Conservation (phyloP, 1,140 invertebrate genomes). For the Drosophila sucinea region DNA sequence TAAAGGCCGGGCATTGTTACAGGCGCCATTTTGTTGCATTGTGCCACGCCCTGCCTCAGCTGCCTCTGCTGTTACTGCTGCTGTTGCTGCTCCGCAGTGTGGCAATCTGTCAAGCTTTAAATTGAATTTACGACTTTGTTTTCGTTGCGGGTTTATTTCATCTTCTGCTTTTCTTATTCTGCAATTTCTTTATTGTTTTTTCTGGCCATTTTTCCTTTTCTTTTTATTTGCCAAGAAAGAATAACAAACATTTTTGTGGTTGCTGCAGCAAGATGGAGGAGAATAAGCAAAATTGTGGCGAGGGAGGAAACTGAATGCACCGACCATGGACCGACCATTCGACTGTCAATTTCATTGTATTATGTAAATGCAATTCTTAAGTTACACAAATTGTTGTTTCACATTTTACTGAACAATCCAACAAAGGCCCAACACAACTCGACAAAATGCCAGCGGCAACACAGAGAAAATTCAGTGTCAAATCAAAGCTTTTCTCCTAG, state of each 20-base stretch:
- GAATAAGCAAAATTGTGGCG: not conserved
- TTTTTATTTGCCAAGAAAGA: conserved; percentile 52
- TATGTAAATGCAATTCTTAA: conserved; percentile 76
- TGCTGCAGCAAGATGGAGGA: not conserved
- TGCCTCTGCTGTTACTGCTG: no score
- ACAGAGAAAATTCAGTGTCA: not conserved
- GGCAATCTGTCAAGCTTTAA: conserved; percentile 82
- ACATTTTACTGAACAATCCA: conserved; percentile 3
- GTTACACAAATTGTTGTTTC: conserved; percentile 15
- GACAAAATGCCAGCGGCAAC: not conserved
- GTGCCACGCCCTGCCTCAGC: conserved; percentile 3
- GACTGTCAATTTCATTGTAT: conserved; percentile 70
- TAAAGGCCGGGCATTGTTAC: conserved; percentile 55
- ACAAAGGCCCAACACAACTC: not conserved
- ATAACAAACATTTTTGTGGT: conserved; percentile 55
- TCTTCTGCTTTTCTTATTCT: conserved; percentile 51
- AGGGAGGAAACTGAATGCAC: not conserved
- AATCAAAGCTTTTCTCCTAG: not conserved
- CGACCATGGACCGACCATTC: not conserved
- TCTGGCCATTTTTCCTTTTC: conserved; percentile 56
- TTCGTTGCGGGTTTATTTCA: conserved; percentile 77
- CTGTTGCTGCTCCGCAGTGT: conserved; percentile 47
- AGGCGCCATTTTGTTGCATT: conserved; percentile 55
- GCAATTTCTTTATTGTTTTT: conserved; percentile 34
- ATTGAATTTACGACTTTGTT: conserved; percentile 82